Base-by-base conservation (phyloP, 2,797 vertebrate genomes). In the Pangasius djambal region DNA sequence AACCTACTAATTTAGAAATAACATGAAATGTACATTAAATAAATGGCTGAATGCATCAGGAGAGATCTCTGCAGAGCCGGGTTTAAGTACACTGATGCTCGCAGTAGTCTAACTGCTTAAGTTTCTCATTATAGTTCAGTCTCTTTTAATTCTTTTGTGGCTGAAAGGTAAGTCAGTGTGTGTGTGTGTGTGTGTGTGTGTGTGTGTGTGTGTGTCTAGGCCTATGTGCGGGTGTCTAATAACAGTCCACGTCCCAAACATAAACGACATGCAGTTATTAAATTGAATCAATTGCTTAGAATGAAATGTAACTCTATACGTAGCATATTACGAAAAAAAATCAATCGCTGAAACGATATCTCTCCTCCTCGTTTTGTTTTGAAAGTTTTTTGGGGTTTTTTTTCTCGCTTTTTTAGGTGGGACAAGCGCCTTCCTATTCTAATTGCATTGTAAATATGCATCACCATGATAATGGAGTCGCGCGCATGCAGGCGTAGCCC, bases 391-490 rank as follows among this genome's bases (percentile, higher is more conserved):
- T 40, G 2, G 44, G 25, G 40, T 2, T 15, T 1, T 20, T n/a
- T 4, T 16, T 15, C 2, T 57, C 28, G 20, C 22, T 65, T 69
- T 55, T 70, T 70, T 34, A 2, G 28, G 61, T 15, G 0, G 37
- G 88, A 81, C 83, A 40, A 75, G 89, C 69, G 74, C 87, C 81
- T 85, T 79, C 74, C 44, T 83, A 92, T 94, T 94, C 94, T 95
- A 95, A 96, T 95, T 94, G 92, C 84, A 72, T 93, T 88, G 95
- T 92, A 91, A 92, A 92, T 92, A 93, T 92, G 92, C 92, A 93
- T 92, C 88, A 86, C 86, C 89, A 94, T 95, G 93, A 94, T 94
- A 95, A 95, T 94, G 69, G 86, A 61, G 89, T 91, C 87, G 91
- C 89, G 86, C 89, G 70, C 48, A 48, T 48, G 48, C 89, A 88